phyloP scores from a whole-genome alignment of 1,140 invertebrate species.

The Lordiphosa collinella region DNA sequence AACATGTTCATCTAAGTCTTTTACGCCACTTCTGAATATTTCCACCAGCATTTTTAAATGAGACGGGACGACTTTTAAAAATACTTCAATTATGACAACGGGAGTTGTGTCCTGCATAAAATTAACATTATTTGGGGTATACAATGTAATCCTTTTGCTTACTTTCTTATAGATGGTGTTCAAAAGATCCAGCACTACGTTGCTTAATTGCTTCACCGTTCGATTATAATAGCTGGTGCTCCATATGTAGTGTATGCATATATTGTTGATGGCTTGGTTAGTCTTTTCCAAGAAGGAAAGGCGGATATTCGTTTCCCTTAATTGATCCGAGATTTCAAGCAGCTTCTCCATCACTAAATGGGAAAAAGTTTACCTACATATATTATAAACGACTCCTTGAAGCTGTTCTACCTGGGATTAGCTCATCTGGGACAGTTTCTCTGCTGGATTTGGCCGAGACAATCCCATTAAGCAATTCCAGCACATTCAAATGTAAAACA shows the following conservation, averaged over 20 bases:
- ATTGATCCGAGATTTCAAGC: conserved; percentile 12
- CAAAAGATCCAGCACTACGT: conserved; percentile 19
- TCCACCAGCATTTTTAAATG: conserved; percentile 39
- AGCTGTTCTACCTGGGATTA: conserved; percentile 7
- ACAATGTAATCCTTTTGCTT: neutral
- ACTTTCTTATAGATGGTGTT: conserved; percentile 22
- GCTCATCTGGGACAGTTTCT: conserved; percentile 9
- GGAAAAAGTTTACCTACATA: neutral
- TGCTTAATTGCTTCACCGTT: conserved; percentile 37
- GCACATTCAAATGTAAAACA: conserved; percentile 21
- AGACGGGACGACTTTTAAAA: conserved; percentile 11
- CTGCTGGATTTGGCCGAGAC: neutral
- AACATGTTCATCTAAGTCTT: conserved; percentile 12
- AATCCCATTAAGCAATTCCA: conserved; percentile 18
- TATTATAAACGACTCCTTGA: neutral
- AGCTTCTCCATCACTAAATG: conserved; percentile 36
- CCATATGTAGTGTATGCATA: conserved; percentile 34
- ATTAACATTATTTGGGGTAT: neutral
- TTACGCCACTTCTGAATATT: conserved; percentile 19
- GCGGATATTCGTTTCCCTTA: conserved; percentile 9
- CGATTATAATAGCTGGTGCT: no score
- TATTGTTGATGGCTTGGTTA: conserved; percentile 33
- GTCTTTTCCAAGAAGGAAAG: conserved; percentile 23
- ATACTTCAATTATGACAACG: conserved; percentile 17
- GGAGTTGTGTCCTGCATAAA: conserved; percentile 19